phyloP scores from a whole-genome alignment of 2,797 vertebrate species.

The Epinephelus malabaricus region DNA sequence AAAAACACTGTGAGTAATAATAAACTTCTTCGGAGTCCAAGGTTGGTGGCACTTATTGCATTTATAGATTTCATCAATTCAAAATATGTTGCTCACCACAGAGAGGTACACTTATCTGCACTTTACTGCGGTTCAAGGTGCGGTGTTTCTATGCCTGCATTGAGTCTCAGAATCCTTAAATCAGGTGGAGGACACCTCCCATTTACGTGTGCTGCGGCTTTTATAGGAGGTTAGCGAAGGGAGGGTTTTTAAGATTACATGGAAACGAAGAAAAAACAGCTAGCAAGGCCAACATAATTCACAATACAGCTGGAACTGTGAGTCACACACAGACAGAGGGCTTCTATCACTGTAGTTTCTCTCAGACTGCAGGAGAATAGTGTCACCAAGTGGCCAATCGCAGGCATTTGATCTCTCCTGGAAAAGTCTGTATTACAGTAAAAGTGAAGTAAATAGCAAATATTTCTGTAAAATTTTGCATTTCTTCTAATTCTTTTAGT shows the following conservation, averaged over 20 bases:
- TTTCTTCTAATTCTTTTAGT: not conserved
- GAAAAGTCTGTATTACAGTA: not conserved
- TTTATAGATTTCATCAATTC: not conserved
- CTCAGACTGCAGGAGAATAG: slow-evolving; percentile 44
- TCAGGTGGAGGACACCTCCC: not conserved
- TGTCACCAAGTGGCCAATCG: slow-evolving; percentile 69
- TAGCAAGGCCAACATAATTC: not conserved
- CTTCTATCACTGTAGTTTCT: not conserved
- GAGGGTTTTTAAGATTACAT: not conserved
- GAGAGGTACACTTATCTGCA: not conserved
- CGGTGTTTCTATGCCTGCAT: not conserved
- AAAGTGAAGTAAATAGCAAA: not conserved
- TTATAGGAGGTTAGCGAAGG: not conserved
- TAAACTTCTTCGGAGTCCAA: not conserved
- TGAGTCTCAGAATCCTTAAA: not conserved
- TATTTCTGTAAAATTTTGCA: not conserved
- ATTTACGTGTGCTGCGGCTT: not conserved
- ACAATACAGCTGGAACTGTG: not conserved
- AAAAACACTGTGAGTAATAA: not conserved
- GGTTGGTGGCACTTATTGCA: not conserved
- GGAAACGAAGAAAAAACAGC: not conserved
- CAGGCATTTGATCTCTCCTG: not conserved
- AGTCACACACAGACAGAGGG: not conserved
- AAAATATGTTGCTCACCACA: not conserved
- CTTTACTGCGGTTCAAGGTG: not conserved